Evolutionary conservation across 2,113 vertebrate genomes (phyloP).

Genomic region (Chloropsis hardwickii): DNA sequence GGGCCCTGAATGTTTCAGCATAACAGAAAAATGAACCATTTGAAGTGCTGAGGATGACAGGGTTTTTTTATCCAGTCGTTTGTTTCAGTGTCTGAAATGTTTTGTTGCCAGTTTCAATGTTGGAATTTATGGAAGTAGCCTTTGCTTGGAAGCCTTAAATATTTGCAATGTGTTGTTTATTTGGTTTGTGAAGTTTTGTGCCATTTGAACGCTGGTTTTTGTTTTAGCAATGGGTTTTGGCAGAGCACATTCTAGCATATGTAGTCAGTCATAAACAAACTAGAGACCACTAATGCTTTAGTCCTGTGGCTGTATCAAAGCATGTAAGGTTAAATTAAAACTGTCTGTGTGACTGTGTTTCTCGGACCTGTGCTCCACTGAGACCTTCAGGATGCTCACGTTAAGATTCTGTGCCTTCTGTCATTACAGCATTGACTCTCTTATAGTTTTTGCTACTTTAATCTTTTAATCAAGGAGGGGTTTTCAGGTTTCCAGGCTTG

Average conservation of each 20-base stretch:
- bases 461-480: background rate
- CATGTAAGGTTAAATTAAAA: background rate
- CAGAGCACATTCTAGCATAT: background rate
- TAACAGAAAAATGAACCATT: background rate
- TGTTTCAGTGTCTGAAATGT: background rate
- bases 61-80: background rate
- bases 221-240: conserved; percentile 9
- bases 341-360: background rate
- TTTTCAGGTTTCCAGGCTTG: background rate
- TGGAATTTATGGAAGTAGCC: background rate
- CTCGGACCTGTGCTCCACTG: background rate
- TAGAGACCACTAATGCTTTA: background rate
- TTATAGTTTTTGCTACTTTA: fast-evolving
- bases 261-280: conserved; percentile 5
- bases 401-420: background rate
- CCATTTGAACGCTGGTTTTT: background rate
- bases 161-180: conserved; percentile 22
- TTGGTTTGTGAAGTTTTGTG: conserved; percentile 21
- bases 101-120: background rate
- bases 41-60: background rate
- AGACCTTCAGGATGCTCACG: background rate
- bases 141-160: background rate
- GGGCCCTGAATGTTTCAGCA: background rate
- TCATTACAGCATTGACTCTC: background rate
- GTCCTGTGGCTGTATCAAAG: background rate